Evolutionary conservation across 1,140 invertebrate genomes (phyloP).

Genomic region (Batillaria attramentaria): DNA sequence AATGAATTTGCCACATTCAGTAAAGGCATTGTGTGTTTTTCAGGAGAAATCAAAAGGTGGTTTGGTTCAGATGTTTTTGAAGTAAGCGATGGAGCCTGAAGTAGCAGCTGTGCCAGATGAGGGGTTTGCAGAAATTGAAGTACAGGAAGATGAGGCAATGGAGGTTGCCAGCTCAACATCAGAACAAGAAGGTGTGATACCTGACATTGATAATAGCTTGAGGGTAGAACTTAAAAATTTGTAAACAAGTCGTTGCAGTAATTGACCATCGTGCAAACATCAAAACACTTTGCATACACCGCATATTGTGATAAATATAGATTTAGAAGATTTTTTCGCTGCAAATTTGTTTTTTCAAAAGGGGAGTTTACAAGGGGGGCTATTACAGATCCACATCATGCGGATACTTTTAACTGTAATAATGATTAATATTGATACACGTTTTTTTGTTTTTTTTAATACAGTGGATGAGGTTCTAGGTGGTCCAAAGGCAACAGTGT

Average conservation of each 20-base stretch:
- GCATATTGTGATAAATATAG: neutral
- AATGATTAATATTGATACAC: too few relatives aligned
- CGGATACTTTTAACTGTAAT: too few relatives aligned
- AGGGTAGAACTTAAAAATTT: too few relatives aligned
- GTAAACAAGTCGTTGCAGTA: too few relatives aligned
- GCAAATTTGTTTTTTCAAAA: neutral
- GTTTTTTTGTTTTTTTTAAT: constrained; percentile 1
- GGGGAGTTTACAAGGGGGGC: too few relatives aligned
- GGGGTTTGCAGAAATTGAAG: constrained; percentile 57
- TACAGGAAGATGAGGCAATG: constrained; percentile 55
- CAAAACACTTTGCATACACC: neutral
- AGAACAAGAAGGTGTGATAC: constrained; percentile 47
- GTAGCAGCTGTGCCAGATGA: constrained; percentile 47
- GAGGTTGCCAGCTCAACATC: constrained; percentile 48
- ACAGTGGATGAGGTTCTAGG: constrained; percentile 56
- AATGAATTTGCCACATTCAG: too few relatives aligned
- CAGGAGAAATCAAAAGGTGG: too few relatives aligned
- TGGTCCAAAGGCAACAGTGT: constrained; percentile 57
- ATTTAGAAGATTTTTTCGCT: neutral
- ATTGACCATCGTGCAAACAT: neutral
- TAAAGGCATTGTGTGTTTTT: too few relatives aligned
- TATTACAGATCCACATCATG: too few relatives aligned
- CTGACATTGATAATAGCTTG: neutral
- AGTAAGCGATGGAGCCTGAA: constrained; percentile 24
- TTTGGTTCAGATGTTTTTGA: too few relatives aligned